Percentiles rank a stretch among this genome's conserved stretches.
phyloP scores from a whole-genome alignment of 2,113 vertebrate species.

The western clawed frog (Xenopus tropicalis) region DNA sequence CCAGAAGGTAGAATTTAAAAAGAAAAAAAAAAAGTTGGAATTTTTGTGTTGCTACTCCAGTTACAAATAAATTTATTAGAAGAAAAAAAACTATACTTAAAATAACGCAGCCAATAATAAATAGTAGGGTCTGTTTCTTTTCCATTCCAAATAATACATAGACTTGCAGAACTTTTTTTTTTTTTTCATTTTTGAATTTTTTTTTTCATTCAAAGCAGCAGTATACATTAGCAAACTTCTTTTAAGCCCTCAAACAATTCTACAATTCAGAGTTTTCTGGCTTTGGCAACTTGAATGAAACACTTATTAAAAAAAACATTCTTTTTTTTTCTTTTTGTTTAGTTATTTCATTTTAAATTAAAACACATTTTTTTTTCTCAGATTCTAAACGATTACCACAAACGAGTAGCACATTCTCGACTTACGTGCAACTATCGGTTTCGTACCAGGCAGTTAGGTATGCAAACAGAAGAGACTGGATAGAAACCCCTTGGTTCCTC shows the following conservation, averaged over 20 bases:
- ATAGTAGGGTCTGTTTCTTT: neutral
- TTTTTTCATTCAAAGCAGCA: constrained; percentile 24
- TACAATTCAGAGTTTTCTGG: constrained; percentile 17
- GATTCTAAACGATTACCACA: constrained; percentile 24
- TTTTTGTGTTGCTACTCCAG: no score
- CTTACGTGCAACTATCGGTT: neutral
- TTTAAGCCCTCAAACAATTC: constrained; percentile 6
- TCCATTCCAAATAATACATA: constrained; percentile 4
- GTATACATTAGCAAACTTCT: constrained; percentile 19
- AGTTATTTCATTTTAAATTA: constrained; percentile 22
- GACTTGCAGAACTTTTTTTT: no score
- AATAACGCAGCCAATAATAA: neutral
- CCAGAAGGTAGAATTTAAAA: no score
- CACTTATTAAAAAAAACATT: neutral
- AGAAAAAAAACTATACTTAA: no score
- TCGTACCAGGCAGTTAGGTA: neutral
- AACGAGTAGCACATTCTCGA: constrained; percentile 24
- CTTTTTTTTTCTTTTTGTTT: neutral
- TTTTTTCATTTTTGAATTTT: neutral
- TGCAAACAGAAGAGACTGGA: neutral
- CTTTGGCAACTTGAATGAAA: constrained; percentile 32
- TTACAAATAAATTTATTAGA: no score
- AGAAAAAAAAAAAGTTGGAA: no score
- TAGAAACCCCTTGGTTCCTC: neutral
- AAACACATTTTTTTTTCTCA: constrained; percentile 21